These are phyloP conservation scores for Nephrotoma flavescens DNA, from an alignment of 2,888 invertebrate species.

Conservation along the genomic window DNA sequence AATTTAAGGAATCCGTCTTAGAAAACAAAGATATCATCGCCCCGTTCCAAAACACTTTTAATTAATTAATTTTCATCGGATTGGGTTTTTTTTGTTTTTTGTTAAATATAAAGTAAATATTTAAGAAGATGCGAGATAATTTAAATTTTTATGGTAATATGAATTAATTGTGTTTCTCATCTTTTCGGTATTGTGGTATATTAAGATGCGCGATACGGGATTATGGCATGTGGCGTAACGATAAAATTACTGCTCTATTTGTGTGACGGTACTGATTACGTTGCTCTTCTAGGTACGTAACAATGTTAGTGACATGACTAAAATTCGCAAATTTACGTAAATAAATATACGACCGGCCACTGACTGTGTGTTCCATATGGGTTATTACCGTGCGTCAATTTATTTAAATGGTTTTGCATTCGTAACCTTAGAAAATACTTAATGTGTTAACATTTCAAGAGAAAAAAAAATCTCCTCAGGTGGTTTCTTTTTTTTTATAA, in stretches of 20 bases:
- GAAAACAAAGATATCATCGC: neutral
- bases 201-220: neutral
- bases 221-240: conserved; percentile 1
- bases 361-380: neutral
- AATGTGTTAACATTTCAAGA: neutral
- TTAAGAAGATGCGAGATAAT: neutral
- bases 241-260: neutral
- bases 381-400: neutral
- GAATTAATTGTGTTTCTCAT: conserved; percentile 4
- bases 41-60: neutral
- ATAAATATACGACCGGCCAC: neutral
- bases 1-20: neutral
- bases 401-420: neutral
- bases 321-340: neutral
- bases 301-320: neutral
- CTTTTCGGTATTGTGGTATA: neutral
- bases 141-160: conserved; percentile 4
- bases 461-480: neutral
- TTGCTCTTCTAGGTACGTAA: neutral
- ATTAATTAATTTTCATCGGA: conserved; percentile 4
- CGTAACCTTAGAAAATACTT: neutral
- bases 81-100: neutral
- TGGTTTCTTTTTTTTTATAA: neutral
- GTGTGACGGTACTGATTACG: no score
- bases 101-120: neutral